Conservation (phyloP, 2,888 invertebrate species). For the Ctenicera cuprea region DNA sequence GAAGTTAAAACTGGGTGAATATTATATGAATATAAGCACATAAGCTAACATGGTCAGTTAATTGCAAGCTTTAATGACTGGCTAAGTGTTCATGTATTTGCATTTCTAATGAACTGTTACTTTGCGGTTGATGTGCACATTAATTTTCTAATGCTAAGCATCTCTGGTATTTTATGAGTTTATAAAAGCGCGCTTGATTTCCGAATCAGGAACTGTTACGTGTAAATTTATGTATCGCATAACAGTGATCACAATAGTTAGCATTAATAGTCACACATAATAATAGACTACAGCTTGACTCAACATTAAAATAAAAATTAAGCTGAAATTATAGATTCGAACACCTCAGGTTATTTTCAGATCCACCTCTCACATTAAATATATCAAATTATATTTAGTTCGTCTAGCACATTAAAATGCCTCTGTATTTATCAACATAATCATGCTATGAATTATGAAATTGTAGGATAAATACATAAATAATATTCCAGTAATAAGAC, state of each 20-base stretch:
- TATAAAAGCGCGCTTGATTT: background rate
- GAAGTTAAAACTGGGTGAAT: slow-evolving; percentile 5
- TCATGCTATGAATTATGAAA: no score
- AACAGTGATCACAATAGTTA: no score
- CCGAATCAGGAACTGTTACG: background rate
- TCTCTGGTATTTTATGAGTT: background rate
- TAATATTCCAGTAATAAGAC: background rate
- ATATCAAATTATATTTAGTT: background rate
- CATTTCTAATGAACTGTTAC: slow-evolving; percentile 5
- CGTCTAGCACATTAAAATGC: background rate
- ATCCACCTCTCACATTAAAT: background rate
- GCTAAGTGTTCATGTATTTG: slow-evolving; percentile 1
- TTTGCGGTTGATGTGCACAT: background rate
- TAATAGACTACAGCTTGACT: background rate
- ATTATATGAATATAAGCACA: background rate
- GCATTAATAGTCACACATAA: no score
- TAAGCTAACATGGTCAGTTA: slow-evolving; percentile 4
- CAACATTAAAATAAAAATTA: background rate
- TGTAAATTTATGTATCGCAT: background rate
- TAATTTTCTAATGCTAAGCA: background rate
- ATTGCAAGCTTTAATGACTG: background rate
- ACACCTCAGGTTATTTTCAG: slow-evolving; percentile 1
- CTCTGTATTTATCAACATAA: background rate
- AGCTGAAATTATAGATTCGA: background rate
- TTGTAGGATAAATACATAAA: no score